Conservation (phyloP, 2,797 vertebrate species). For the Sebastes flavidus region DNA sequence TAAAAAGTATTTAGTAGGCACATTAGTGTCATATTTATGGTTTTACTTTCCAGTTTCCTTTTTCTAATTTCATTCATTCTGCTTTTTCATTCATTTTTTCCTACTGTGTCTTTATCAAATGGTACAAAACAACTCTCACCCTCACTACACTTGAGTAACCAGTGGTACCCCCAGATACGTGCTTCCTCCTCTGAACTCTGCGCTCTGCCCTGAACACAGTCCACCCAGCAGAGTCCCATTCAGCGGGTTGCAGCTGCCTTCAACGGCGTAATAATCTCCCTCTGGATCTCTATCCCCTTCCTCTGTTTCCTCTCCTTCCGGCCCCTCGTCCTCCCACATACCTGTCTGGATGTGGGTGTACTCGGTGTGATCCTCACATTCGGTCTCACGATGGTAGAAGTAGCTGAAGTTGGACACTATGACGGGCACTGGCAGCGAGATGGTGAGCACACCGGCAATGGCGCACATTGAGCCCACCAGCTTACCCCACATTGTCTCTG, state of each 20-base stretch:
- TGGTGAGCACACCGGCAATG: conserved; percentile 92
- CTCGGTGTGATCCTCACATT: conserved; percentile 80
- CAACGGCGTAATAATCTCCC: conserved; percentile 70
- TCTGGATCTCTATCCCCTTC: conserved; percentile 58
- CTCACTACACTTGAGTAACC: conserved; percentile 82
- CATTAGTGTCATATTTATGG: conserved; percentile 3
- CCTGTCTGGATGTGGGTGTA: conserved; percentile 81
- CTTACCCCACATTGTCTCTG: conserved; percentile 89
- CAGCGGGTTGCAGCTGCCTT: conserved; percentile 67
- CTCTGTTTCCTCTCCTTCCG: conserved; percentile 49
- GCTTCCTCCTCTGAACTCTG: conserved; percentile 54
- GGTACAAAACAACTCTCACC: not conserved
- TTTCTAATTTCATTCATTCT: not conserved
- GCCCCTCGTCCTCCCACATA: conserved; percentile 65
- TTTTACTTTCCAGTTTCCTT: not conserved
- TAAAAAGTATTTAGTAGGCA: conserved; percentile 12
- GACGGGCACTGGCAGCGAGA: conserved; percentile 90
- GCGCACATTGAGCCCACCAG: conserved; percentile 92
- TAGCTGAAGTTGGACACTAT: conserved; percentile 95
- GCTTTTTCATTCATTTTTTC: not conserved
- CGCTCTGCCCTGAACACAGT: conserved; percentile 60
- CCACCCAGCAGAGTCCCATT: conserved; percentile 77
- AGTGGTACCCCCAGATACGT: conserved; percentile 63
- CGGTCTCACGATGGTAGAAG: conserved; percentile 91
- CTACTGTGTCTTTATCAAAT: conserved; percentile 4